Percentiles rank a stretch among this genome's conserved stretches.
Evolutionary conservation across 1,140 invertebrate genomes (phyloP).

Genomic region (Calephelis nemesis): DNA sequence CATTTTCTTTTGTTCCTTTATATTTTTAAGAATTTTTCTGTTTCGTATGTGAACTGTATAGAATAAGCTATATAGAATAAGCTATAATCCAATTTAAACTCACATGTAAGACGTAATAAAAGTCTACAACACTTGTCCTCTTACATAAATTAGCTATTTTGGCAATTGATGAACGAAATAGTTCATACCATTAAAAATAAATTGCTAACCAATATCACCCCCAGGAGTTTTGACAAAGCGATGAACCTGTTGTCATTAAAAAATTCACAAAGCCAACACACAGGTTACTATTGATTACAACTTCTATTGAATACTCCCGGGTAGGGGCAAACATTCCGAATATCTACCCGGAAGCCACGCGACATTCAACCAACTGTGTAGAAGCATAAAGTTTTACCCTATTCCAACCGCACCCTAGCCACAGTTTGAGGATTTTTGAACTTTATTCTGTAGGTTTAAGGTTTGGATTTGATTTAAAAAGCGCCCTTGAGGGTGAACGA

Average conservation of each 20-base stretch:
- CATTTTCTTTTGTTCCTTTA: no score
- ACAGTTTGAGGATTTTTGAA: constrained; percentile 1
- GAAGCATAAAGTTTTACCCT: constrained; percentile 20
- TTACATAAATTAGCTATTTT: no score
- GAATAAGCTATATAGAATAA: no score
- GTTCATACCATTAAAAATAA: neutral
- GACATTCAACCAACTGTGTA: constrained; percentile 16
- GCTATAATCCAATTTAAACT: no score
- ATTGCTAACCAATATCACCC: neutral
- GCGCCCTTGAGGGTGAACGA: constrained; percentile 29
- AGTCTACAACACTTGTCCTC: no score
- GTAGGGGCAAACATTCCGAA: neutral
- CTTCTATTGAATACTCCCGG: neutral
- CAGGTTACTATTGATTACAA: constrained; percentile 19
- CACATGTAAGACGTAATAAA: no score
- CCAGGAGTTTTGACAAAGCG: neutral
- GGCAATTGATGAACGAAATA: no score
- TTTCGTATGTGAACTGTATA: no score
- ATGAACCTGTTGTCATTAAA: constrained; percentile 8
- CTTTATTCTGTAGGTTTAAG: constrained; percentile 15
- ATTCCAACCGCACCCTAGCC: neutral
- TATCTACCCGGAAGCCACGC: neutral
- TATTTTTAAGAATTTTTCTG: no score
- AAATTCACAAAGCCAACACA: constrained; percentile 19
- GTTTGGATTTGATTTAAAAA: constrained; percentile 10